Conservation (phyloP, 2,113 vertebrate genomes). For the Notothenia coriiceps region DNA sequence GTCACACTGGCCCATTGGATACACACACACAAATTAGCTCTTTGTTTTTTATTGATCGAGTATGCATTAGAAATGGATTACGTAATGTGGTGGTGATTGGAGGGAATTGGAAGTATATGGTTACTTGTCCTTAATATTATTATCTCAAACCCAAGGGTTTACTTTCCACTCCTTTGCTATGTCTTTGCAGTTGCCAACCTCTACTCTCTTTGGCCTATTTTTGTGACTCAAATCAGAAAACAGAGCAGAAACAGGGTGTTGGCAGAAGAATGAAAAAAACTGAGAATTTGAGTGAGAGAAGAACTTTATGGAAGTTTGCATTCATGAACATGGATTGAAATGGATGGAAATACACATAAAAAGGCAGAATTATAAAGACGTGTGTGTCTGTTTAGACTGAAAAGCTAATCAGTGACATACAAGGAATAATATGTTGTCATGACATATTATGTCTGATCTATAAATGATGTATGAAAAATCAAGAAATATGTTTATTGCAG, state of each 20-base stretch:
- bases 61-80: conserved; percentile 25
- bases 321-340: conserved; percentile 1
- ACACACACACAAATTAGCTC: not conserved
- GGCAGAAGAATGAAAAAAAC: conserved; percentile 15
- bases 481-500: not conserved
- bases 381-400: not conserved
- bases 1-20: not conserved
- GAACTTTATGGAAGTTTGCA: not conserved
- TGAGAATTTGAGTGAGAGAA: conserved; percentile 24
- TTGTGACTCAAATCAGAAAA: not conserved
- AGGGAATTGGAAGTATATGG: conserved; percentile 43
- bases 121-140: not conserved
- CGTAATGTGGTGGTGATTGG: conserved; percentile 36
- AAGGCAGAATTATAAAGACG: not conserved
- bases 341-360: conserved; percentile 1
- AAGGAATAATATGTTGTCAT: too few species aligned
- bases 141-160: too few species aligned
- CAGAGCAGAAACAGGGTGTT: conserved; percentile 5
- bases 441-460: not conserved
- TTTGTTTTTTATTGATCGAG: conserved; percentile 41
- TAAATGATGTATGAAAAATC: not conserved
- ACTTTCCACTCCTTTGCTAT: not conserved
- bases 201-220: conserved; percentile 27
- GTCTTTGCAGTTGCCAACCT: not conserved
- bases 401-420: not conserved